These are phyloP conservation scores for Holotrichia oblita DNA, from an alignment of 1,140 invertebrate species.

Conservation along the genomic window DNA sequence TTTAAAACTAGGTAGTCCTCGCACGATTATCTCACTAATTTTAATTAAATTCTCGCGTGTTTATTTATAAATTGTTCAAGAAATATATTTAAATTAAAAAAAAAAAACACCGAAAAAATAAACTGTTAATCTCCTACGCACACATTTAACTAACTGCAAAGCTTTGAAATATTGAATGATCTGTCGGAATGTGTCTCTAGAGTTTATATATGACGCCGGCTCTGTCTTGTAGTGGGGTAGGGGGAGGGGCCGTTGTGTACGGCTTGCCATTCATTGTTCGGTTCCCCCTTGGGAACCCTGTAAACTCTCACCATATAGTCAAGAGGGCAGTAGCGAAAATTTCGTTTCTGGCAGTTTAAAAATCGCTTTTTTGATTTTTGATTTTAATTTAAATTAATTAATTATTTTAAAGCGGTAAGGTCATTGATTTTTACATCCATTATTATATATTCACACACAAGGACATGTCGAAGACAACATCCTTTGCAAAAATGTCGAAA, in stretches of 20 bases:
- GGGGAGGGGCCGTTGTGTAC: neutral
- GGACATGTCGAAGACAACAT: too few species aligned
- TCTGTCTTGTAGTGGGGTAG: neutral
- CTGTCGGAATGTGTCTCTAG: slow-evolving; percentile 1
- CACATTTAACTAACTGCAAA: neutral
- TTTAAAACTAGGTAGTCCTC: too few species aligned
- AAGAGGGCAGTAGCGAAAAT: neutral
- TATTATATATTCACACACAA: too few species aligned
- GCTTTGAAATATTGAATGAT: slow-evolving; percentile 30
- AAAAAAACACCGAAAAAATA: too few species aligned
- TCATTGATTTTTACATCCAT: too few species aligned
- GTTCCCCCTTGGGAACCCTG: slow-evolving; percentile 2
- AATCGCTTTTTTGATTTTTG: too few species aligned
- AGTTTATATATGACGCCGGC: slow-evolving; percentile 23
- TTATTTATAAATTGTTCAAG: too few species aligned
- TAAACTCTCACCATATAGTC: neutral
- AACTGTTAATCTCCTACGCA: too few species aligned
- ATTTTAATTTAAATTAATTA: too few species aligned
- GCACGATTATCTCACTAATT: neutral
- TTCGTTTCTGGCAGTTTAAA: neutral
- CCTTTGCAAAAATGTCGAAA: too few species aligned
- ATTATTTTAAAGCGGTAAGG: too few species aligned
- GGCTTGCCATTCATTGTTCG: neutral
- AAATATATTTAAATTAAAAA: too few species aligned
- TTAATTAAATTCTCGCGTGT: neutral